Percentiles rank a stretch among this genome's conserved stretches.
phyloP scores from a whole-genome alignment of 1,140 invertebrate species.

The Elysia chlorotica region DNA sequence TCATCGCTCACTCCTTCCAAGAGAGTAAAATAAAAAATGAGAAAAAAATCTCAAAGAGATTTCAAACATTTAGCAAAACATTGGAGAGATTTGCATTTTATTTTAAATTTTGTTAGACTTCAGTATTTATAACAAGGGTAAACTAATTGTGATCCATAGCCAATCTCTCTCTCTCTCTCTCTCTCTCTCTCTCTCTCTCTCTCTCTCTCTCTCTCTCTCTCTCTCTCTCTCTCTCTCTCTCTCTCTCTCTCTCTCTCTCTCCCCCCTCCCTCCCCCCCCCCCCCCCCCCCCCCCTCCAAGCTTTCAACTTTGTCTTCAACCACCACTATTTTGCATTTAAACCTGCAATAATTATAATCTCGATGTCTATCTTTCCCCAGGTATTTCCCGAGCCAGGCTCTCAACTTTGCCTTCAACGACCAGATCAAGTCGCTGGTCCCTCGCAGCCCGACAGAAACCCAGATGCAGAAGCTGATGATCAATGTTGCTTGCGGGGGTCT shows the following conservation, averaged over 20 bases:
- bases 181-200: background rate
- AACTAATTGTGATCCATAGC: too few species aligned
- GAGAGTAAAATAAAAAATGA: too few species aligned
- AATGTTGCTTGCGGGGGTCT: slow-evolving; percentile 88
- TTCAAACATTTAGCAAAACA: too few species aligned
- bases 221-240: background rate
- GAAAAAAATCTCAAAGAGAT: too few species aligned
- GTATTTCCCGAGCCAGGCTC: slow-evolving; percentile 88
- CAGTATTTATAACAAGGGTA: too few species aligned
- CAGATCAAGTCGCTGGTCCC: slow-evolving; percentile 72
- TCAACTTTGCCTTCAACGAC: slow-evolving; percentile 95
- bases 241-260: background rate
- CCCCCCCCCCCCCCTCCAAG: background rate
- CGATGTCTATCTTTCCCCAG: background rate
- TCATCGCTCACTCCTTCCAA: too few species aligned
- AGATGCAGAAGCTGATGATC: slow-evolving; percentile 42
- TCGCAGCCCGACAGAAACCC: slow-evolving; percentile 36
- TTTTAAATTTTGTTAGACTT: too few species aligned
- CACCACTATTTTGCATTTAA: background rate
- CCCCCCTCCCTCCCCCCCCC: background rate
- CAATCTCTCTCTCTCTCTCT: too few species aligned
- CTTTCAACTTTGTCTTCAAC: background rate
- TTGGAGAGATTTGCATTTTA: too few species aligned
- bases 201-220: background rate
- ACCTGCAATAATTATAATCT: background rate